Evolutionary conservation across 1,140 invertebrate genomes (phyloP), one percentile per base, ranked within the genome.

Genomic region (Zaprionus tsacasi): DNA sequence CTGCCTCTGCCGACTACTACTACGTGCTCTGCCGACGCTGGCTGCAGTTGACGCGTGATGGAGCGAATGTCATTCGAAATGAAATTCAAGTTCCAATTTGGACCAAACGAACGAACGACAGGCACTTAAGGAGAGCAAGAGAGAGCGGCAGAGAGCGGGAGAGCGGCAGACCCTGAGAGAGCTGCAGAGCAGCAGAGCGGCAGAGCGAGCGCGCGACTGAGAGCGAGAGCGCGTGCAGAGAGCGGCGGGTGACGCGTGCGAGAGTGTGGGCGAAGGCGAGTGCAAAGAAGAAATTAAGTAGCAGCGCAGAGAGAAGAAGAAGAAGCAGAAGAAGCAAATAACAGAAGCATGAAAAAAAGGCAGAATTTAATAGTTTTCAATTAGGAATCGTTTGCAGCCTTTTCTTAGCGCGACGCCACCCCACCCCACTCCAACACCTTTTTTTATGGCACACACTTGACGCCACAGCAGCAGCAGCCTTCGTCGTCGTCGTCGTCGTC

Each of bases 1-100:
- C 56, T 21, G 45, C 45, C 35, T 33, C 43, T 52, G 40, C 40
- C 36, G 50, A 43, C 60, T 35, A 48, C 64, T 48, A 63, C 78
- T 88, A 89, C 83, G 83, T 88, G 83, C 85, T 50, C 67, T 75
- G 72, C 79, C 78, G 55, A 60, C 72, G 75, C 52, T 79, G 78
- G 79, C 88, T 91, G 90, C 90, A 91, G 78, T 91, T 91, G 90
- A 91, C 90, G 90, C 90, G 90, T 91, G 90, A 91, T 91, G 90
- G 86, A 91, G 90, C 90, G 90, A 91, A 91, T 91, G 90, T 91
- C 90, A 91, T 91, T 91, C 90, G 90, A 90, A 91, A 91, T 91
- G 89, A 91, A 91, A 91, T 91, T 91, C 82, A 91, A 91, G 90
- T 91, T 91, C 82, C 85, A 91, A 91, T 89, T 91, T 89, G 79